Base-by-base conservation (phyloP, 2,888 invertebrate genomes). In the Caenorhabditis sinica region DNA sequence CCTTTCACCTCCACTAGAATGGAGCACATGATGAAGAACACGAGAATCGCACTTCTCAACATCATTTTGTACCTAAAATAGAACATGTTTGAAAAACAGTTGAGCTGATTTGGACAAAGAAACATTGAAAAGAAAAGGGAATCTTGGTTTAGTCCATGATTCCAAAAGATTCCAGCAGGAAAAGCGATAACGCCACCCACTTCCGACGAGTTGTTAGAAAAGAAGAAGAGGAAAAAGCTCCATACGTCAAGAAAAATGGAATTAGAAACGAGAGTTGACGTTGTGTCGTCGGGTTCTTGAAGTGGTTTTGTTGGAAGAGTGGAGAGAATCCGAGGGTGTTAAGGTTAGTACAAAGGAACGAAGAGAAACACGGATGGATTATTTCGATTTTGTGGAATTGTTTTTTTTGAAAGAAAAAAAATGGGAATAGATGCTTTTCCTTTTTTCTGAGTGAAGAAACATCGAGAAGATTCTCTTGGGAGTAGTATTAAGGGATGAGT, bases 231-330 rank as follows among this genome's bases (percentile, higher is more conserved):
- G 73, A 74, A 58, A 51, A 61, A 51, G 65, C 40, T 53, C 63
- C 23, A n/a, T 30, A 66, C 49, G 49, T 58, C 51, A 45, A 68
- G 60, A 77, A 51, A 79, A 79, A 80, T 80, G 72, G 72, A 80
- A 80, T 80, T 80, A 80, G 80, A 80, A 80, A 66, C 30, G 23
- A 45, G 58, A 72, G 72, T 58, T 65, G 80, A 72, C 66, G 80
- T 66, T 66, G 53, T 68, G 65, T 36, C 72, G 51, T 71, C 63
- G 65, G 15, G 45, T 45, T 53, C 23, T 61, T 71, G 53, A 72
- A 77, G 76, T 77, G 76, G 76, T 69, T 68, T 68, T 68, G 58
- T 68, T 77, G 61, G 58, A 33, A 45, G 61, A 30, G 72, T 43
- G 45, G 58, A 68, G 36, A 61, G 28, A 63, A 23, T 74, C 75